Evolutionary conservation across 2,888 invertebrate genomes (phyloP), one percentile per base, ranked within the genome.

Genomic region (Carabus problematicus): DNA sequence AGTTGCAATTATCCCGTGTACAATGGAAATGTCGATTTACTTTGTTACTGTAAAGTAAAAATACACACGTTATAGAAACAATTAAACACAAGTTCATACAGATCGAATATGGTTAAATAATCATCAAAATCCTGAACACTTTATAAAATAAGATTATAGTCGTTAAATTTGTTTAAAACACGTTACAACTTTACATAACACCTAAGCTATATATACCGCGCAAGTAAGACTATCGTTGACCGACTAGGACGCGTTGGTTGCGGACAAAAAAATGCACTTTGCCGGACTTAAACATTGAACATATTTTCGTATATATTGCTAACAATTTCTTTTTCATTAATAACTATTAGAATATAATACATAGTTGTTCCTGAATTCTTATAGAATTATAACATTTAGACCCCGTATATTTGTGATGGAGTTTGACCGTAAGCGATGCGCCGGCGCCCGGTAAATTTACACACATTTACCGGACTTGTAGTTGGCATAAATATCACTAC

Each of bases 21-120:
- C 93, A 93, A 79, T 93, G 93, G 79, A 90, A 93, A 79, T 93
- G 93, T 29, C 89, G 84, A 75, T 88, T 89, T n/a, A 87, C 82
- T 75, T 88, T 86, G 78, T 91, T 91, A 79, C 89, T 88, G 63
- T 8, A 73, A 69, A 68, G 29, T 73, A 71, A 56, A 40, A 54
- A 64, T 29, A 29, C 2, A 29, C 29, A 29, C 29, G 29, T 29
- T 49, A 49, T 49, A 49, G 1, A 45, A 11, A 45, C 45, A 45
- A 3, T 3, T 45, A 45, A 12, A 12, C 7, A 45, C 14, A 63
- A 71, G n/a, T 47, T 47, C 11, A 16, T 19, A n/a, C 11, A 29
- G 29, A 29, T 3, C 29, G 2, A 29, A 29, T 29, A 12, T 1
- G 14, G 12, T 7, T n/a, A 61, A 16, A 29, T 29, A 29, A 29